Conservation (phyloP, 2,113 vertebrate genomes). For the Oreochromis tanganicae region DNA sequence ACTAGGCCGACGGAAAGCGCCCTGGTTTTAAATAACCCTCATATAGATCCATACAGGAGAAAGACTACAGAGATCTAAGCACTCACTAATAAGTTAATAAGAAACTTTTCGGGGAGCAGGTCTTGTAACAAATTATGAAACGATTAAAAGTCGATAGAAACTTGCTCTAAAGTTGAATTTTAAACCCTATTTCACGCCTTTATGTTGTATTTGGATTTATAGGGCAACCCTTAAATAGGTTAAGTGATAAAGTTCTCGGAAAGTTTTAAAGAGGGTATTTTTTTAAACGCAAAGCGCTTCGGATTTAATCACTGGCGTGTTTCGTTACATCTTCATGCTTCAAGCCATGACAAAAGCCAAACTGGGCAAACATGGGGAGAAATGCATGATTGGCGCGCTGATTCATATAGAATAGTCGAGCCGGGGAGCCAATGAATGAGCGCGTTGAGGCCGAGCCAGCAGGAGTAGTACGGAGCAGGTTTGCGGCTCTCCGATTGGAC, state of each 20-base stretch:
- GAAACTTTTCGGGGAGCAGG: background rate
- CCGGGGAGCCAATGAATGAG: constrained; percentile 70
- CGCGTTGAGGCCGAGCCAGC: constrained; percentile 55
- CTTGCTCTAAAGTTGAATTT: background rate
- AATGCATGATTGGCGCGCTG: constrained; percentile 62
- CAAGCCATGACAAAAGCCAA: background rate
- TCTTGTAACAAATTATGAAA: background rate
- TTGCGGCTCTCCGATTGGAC: constrained; percentile 60
- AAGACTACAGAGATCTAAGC: background rate
- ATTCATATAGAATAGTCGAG: constrained; percentile 64
- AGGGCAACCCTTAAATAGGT: too few species aligned
- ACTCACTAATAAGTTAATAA: background rate
- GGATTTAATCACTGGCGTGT: background rate
- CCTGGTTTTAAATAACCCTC: background rate
- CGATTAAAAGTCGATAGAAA: background rate
- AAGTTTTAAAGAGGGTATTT: background rate
- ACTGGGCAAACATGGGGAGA: constrained; percentile 22
- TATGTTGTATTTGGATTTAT: too few species aligned
- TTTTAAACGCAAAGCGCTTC: background rate
- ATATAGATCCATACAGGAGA: background rate
- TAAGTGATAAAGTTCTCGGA: background rate
- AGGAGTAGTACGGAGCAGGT: constrained; percentile 36
- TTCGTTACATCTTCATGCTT: constrained; percentile 30
- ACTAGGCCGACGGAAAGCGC: background rate
- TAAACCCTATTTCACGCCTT: background rate